Base-by-base conservation (phyloP, 2,888 invertebrate species). In the Amorpha juglandis region DNA sequence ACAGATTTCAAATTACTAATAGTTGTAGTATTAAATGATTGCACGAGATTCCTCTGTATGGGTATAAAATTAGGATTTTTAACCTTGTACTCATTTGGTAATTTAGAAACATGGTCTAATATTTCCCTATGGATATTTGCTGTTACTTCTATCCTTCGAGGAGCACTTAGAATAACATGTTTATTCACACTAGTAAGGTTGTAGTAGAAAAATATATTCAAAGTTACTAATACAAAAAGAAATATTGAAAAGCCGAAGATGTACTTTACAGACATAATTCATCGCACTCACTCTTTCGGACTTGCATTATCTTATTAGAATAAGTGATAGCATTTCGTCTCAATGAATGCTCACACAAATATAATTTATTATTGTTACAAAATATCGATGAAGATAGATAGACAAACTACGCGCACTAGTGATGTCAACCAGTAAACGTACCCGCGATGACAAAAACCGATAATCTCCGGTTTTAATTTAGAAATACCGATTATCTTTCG, bases 121-220 rank as follows among this genome's bases (percentile, higher is more conserved):
- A 93, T 91, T 73, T 90, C 91, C 76, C 78, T 87, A 63, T 87
- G 79, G 67, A 88, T 71, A 78, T 78, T 83, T 48, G 87, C 81
- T 50, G 79, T 72, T 2, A 80, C 68, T 70, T 88, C 88, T 69
- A 86, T 70, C 74, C 87, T 89, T 62, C 85, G 77, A 63, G 84
- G 87, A 48, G 86, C 72, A 65, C 79, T 86, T 65, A 84, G 82
- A 48, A 73, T 77, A 16, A 78, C 67, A 47, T 80, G 71, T 71
- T 78, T 87, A 74, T 73, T 85, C 35, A 83, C 78, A 68, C 83
- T 81, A 64, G 85, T 89, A 55, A 92, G 78, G 9, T 82, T 87
- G 72, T 92, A 92, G 74, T 91, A 92, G 71, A 93, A 93, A 74
- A 88, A 93, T 73, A 92, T 83, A 73, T 93, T 92, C 35, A 92